phyloP scores from a whole-genome alignment of 2,888 invertebrate genomes.

The Rhorus exstirpatorius region DNA sequence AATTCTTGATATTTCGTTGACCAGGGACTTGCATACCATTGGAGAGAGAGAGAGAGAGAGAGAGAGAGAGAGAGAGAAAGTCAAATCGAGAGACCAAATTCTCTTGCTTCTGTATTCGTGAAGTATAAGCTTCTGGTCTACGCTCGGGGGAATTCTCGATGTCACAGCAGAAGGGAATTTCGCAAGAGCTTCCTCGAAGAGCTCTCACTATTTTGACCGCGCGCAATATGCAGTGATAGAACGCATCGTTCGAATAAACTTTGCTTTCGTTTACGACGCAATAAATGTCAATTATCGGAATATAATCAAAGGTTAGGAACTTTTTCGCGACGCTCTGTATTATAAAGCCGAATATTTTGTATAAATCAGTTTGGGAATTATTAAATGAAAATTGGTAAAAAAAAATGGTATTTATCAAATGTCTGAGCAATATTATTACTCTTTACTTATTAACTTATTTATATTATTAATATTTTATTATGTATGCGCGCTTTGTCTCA shows the following conservation, averaged over 20 bases:
- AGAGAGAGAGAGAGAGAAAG: constrained; percentile 14
- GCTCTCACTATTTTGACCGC: constrained; percentile 47
- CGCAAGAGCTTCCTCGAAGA: constrained; percentile 37
- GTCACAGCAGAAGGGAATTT: constrained; percentile 54
- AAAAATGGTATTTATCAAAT: too few relatives aligned
- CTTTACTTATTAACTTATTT: too few relatives aligned
- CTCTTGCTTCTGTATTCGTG: constrained; percentile 48
- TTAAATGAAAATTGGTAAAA: too few relatives aligned
- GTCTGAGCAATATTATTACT: too few relatives aligned
- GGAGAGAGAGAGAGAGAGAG: constrained; percentile 19
- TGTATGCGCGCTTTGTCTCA: background rate
- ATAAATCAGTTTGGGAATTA: too few relatives aligned
- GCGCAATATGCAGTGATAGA: constrained; percentile 29
- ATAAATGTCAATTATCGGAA: too few relatives aligned
- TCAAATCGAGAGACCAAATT: constrained; percentile 26
- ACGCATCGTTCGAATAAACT: background rate
- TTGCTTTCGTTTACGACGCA: background rate
- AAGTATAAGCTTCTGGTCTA: constrained; percentile 55
- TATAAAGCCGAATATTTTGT: too few relatives aligned
- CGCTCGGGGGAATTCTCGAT: constrained; percentile 58
- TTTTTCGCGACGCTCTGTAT: background rate
- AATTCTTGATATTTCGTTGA: constrained; percentile 67
- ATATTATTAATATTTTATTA: too few relatives aligned
- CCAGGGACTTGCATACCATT: constrained; percentile 54
- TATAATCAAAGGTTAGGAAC: too few relatives aligned